Conservation (phyloP, 2,888 invertebrate species). For the Dendrolimus houi region DNA sequence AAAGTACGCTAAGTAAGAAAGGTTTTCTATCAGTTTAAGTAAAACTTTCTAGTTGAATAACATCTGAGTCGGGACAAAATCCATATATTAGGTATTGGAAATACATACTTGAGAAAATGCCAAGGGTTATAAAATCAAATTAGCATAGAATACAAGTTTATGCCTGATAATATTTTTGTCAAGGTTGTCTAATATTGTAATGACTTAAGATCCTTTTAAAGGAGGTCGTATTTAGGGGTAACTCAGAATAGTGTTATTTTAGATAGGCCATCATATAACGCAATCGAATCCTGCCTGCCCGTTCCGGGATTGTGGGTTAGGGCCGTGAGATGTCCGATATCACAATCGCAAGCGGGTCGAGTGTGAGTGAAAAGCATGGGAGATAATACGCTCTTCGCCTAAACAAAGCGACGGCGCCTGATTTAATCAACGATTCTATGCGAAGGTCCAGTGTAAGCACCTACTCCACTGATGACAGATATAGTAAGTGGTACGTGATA, state of each 20-base stretch:
- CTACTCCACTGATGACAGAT: slow-evolving; percentile 32
- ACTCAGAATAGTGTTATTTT: slow-evolving; percentile 14
- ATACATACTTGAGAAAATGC: neutral
- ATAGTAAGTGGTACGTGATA: slow-evolving; percentile 38
- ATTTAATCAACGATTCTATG: slow-evolving; percentile 48
- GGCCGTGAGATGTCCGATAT: slow-evolving; percentile 27
- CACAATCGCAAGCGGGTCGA: slow-evolving; percentile 31
- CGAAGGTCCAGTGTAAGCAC: slow-evolving; percentile 35
- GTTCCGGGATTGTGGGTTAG: slow-evolving; percentile 19
- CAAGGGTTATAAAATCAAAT: too few relatives aligned
- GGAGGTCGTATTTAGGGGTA: too few relatives aligned
- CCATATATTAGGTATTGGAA: neutral
- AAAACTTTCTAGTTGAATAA: neutral
- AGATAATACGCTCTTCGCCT: slow-evolving; percentile 38
- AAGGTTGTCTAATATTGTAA: too few relatives aligned
- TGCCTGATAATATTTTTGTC: too few relatives aligned
- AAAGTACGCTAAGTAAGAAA: slow-evolving; percentile 32
- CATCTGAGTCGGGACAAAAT: neutral
- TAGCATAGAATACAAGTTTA: too few relatives aligned
- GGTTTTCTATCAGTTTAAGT: neutral
- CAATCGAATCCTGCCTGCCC: slow-evolving; percentile 25
- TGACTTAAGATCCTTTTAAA: too few relatives aligned
- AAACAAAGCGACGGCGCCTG: slow-evolving; percentile 43
- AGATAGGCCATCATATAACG: slow-evolving; percentile 17
- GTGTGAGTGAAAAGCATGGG: slow-evolving; percentile 43